Base-by-base conservation (phyloP, 2,888 invertebrate genomes). In the Caenorhabditis drosophilae region DNA sequence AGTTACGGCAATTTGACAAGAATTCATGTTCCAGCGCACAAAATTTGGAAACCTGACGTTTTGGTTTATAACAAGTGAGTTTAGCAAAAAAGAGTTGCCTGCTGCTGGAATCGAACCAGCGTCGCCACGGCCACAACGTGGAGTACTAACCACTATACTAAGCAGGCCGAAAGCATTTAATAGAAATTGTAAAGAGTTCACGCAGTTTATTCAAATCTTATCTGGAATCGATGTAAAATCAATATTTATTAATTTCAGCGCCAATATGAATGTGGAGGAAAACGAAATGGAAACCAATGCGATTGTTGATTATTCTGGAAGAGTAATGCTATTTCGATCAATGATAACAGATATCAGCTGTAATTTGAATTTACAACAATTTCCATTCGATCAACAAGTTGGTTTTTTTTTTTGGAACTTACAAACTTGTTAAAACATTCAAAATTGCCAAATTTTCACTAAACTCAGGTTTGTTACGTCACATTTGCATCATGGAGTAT, bases 231-330 rank as follows among this genome's bases (percentile, higher is more conserved):
- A 20, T 18, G 35, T 45, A 20, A 26, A 22, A 15, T n/a, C n/a
- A n/a, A n/a, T n/a, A 18, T 16, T 22, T 27, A 35, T 56, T 31
- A 20, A 42, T 67, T 66, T 12, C 56, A 79, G 78, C 40, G 81
- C 81, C 1, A 77, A 80, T 41, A 81, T 81, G 81, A 81, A 81
- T 56, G 73, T 81, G 12, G 71, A 69, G 27, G 79, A 81, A 44
- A 81, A 81, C 56, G 80, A 81, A 49, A 63, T 81, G 69, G 77
- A 77, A 49, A 81, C 81, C 35, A 81, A 81, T 52, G 80, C 79
- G 11, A 81, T 81, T 15, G 69, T 81, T n/a, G 67, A 77, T 26
- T 23, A 62, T 47, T 68, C 68, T 7, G 78, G 77, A 55, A 38
- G 66, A 51, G 74, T 76, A 15, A 53, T 75, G 67, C 63, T 80